A percentile compares a stretch with the other conserved stretches of the same genome.
These are phyloP conservation scores for Lepilemur septentrionalis DNA, from an alignment of 2,797 vertebrate species.

Conservation along the genomic window DNA sequence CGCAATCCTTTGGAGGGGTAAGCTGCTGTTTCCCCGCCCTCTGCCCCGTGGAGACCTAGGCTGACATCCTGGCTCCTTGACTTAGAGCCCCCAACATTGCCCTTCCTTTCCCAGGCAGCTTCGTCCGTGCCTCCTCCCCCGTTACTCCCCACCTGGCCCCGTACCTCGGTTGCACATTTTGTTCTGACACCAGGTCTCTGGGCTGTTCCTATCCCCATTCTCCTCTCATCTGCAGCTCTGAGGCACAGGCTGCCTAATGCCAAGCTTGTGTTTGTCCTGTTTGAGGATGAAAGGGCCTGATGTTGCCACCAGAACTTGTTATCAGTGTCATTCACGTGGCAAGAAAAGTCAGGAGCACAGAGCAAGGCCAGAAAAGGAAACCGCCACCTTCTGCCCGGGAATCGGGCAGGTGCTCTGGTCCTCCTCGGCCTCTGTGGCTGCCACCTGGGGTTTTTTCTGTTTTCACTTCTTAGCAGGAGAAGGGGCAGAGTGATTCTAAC, in stretches of 20 bases:
- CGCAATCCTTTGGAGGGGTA: neutral
- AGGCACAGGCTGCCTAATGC: neutral
- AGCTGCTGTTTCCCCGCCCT: neutral
- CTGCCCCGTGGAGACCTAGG: neutral
- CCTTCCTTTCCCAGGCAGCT: neutral
- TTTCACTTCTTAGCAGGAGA: neutral
- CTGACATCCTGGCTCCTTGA: neutral
- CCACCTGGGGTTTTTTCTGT: neutral
- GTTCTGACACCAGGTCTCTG: neutral
- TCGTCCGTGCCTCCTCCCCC: rapidly evolving
- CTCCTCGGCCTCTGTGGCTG: neutral
- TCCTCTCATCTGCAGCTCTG: neutral
- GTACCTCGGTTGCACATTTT: neutral
- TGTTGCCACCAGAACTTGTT: neutral
- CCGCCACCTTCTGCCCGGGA: neutral
- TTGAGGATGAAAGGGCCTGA: neutral
- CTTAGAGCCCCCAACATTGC: neutral
- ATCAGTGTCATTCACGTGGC: neutral
- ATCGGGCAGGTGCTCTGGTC: neutral
- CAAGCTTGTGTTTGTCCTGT: neutral
- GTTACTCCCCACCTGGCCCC: no score
- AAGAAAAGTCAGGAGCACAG: neutral
- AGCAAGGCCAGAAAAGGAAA: neutral
- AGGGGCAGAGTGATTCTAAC: neutral
- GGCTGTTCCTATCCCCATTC: neutral